These are phyloP conservation scores for Rattus rattus DNA, from an alignment of 2,113 vertebrate genomes.

Conservation along the genomic window DNA sequence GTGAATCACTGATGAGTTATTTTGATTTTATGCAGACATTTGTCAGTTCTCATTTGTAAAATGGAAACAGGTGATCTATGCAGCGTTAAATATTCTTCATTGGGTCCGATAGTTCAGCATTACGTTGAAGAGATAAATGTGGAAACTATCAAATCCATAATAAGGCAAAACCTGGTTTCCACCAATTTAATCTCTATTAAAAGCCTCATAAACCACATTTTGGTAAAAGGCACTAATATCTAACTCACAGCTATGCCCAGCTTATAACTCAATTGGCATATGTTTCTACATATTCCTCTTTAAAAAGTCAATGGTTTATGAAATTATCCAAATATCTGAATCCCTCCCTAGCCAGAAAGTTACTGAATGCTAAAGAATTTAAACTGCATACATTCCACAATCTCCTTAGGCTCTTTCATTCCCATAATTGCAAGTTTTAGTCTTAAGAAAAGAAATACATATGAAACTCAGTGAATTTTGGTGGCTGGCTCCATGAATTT, in stretches of 20 bases:
- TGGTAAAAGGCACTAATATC: constrained; percentile 79
- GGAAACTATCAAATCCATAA: constrained; percentile 75
- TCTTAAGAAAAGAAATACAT: constrained; percentile 57
- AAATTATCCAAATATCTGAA: constrained; percentile 82
- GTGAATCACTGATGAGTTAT: constrained; percentile 11
- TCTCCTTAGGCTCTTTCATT: neutral
- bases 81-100: constrained; percentile 47
- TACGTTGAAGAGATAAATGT: constrained; percentile 67
- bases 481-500: constrained; percentile 22
- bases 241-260: constrained; percentile 70
- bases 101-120: constrained; percentile 58
- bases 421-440: neutral
- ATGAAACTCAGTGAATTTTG: constrained; percentile 29
- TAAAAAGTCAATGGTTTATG: constrained; percentile 81
- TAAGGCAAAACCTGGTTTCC: constrained; percentile 78
- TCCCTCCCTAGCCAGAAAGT: constrained; percentile 72
- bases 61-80: constrained; percentile 62
- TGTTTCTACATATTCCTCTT: constrained; percentile 80
- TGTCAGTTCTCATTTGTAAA: constrained; percentile 61
- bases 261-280: constrained; percentile 79
- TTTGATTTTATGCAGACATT: constrained; percentile 53
- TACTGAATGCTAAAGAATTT: constrained; percentile 74
- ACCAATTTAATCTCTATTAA: constrained; percentile 83
- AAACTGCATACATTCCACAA: constrained; percentile 49
- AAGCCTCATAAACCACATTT: constrained; percentile 83